A percentile compares a stretch with the other conserved stretches of the same genome.
phyloP scores from a whole-genome alignment of 2,888 invertebrate species.

The Morinoia aosen region DNA sequence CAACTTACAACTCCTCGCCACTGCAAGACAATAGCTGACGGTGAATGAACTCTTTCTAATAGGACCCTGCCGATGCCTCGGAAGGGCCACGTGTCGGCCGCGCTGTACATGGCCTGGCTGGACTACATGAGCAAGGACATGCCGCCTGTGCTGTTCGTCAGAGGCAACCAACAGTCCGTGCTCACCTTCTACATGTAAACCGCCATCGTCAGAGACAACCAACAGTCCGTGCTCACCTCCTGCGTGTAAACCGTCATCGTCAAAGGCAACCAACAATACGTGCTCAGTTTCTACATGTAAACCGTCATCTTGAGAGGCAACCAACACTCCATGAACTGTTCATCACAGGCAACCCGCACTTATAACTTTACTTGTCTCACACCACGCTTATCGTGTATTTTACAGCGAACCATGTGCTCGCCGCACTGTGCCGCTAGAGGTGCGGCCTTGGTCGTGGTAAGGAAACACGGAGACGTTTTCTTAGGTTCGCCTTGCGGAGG shows the following conservation, averaged over 20 bases:
- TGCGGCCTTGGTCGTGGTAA: too few relatives aligned
- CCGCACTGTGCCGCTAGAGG: too few relatives aligned
- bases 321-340: too few relatives aligned
- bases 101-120: conserved; percentile 96
- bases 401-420: too few relatives aligned
- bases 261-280: neutral
- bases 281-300: too few relatives aligned
- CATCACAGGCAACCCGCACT: too few relatives aligned
- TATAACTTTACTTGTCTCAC: too few relatives aligned
- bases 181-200: conserved; percentile 87
- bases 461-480: too few relatives aligned
- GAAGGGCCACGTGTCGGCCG: conserved; percentile 90
- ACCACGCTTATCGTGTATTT: too few relatives aligned
- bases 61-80: conserved; percentile 71
- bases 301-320: neutral
- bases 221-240: neutral
- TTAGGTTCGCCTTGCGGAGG: too few relatives aligned
- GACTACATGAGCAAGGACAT: conserved; percentile 90
- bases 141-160: conserved; percentile 88
- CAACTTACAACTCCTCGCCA: too few relatives aligned
- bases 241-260: neutral
- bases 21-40: too few relatives aligned
- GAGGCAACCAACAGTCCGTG: conserved; percentile 90
- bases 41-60: neutral
- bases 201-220: neutral